A percentile compares a stretch with the other conserved stretches of the same genome.
Conservation (phyloP, 2,113 vertebrate species). For the Spheniscus mendiculus region DNA sequence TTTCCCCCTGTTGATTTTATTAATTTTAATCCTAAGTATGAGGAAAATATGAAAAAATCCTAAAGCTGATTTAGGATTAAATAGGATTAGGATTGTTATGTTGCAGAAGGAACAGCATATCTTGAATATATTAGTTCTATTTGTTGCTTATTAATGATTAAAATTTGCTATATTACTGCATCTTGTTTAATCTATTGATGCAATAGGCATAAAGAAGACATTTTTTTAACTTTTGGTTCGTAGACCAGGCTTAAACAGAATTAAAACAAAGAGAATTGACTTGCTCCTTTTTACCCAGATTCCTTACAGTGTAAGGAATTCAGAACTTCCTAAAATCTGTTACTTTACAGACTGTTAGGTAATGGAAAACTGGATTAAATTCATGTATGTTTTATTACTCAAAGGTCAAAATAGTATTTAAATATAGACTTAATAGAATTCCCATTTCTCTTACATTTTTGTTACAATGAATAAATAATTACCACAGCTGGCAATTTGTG, state of each 20-base stretch:
- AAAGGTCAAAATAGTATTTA: neutral
- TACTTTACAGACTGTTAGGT: neutral
- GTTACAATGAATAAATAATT: neutral
- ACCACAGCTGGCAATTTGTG: neutral
- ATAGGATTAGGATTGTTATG: neutral
- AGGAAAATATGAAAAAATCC: too few relatives aligned
- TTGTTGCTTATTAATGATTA: neutral
- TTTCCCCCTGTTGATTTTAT: accelerated
- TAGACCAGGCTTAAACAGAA: neutral
- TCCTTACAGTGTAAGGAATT: neutral
- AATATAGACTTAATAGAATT: neutral
- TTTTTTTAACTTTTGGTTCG: neutral
- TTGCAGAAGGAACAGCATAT: neutral
- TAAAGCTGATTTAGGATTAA: neutral
- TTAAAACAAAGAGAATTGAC: neutral
- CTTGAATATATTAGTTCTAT: neutral
- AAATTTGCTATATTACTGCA: neutral
- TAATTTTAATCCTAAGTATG: neutral
- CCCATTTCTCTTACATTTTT: neutral
- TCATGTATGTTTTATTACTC: neutral
- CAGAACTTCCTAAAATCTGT: neutral
- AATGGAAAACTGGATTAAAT: neutral
- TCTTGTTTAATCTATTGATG: neutral
- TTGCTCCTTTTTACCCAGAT: neutral
- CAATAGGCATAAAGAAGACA: neutral